These are phyloP conservation scores for Brevimyrus niger DNA, from an alignment of 2,113 vertebrate genomes.

Conservation along the genomic window DNA sequence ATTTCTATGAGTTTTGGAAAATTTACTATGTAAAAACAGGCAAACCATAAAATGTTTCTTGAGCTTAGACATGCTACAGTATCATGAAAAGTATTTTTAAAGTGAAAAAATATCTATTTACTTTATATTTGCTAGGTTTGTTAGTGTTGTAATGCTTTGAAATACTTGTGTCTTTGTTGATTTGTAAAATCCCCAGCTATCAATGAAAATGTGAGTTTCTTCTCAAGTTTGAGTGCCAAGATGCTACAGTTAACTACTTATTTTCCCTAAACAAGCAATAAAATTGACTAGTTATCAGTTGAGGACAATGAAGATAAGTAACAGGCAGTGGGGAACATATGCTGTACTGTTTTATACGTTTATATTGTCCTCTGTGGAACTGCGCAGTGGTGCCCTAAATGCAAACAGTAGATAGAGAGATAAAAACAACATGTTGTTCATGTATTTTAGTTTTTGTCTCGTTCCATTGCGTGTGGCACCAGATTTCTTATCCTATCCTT, in stretches of 20 bases:
- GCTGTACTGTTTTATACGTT: conserved; percentile 21
- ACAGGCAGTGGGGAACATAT: conserved; percentile 10
- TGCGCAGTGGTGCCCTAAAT: conserved; percentile 10
- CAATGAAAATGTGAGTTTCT: neutral
- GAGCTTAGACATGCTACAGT: neutral
- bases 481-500: neutral
- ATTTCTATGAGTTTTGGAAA: neutral
- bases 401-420: conserved; percentile 15
- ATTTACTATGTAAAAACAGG: neutral
- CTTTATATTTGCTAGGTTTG: neutral
- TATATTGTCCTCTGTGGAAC: neutral
- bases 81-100: neutral
- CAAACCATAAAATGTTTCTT: neutral
- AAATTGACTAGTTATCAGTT: neutral
- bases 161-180: neutral
- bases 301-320: conserved; percentile 3
- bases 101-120: neutral
- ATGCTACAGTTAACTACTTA: neutral
- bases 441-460: neutral
- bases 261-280: neutral
- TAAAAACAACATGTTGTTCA: conserved; percentile 10
- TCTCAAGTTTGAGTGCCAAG: neutral
- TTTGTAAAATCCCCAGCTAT: neutral
- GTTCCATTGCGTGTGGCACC: neutral
- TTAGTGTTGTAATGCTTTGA: neutral